These are phyloP conservation scores for Cantharis rufa DNA, from an alignment of 2,888 invertebrate genomes.

Conservation along the genomic window DNA sequence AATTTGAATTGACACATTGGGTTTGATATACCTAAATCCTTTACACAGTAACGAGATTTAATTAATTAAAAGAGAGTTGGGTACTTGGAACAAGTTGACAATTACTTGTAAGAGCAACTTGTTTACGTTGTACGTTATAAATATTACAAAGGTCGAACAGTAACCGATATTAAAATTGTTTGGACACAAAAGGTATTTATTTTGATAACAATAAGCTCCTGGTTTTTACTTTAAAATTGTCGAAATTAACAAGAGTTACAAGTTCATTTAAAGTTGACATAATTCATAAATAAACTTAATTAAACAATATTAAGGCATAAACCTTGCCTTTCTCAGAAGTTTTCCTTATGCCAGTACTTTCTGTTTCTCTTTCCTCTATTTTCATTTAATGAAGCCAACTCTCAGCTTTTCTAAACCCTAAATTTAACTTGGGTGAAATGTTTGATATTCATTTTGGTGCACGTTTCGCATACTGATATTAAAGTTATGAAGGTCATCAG, in stretches of 20 bases:
- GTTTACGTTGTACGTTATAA: not conserved
- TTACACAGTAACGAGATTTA: too few species aligned
- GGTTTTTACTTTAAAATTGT: conserved; percentile 21
- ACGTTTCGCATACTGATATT: conserved; percentile 27
- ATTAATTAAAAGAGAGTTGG: not conserved
- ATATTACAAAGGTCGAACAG: not conserved
- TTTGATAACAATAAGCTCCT: not conserved
- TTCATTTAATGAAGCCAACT: not conserved
- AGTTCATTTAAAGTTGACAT: conserved; percentile 22
- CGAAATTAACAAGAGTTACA: conserved; percentile 15
- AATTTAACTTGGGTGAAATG: conserved; percentile 24
- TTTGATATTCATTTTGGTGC: conserved; percentile 25
- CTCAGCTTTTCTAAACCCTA: conserved; percentile 19
- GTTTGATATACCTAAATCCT: not conserved
- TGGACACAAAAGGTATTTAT: not conserved
- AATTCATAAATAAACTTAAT: conserved; percentile 29
- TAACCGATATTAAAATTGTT: not conserved
- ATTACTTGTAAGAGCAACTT: not conserved
- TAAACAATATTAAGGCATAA: conserved; percentile 26
- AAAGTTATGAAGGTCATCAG: conserved; percentile 28
- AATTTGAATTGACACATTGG: not conserved
- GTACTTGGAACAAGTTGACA: not conserved
- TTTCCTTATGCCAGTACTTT: conserved; percentile 4
- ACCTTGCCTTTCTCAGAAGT: conserved; percentile 1
- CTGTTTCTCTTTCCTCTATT: conserved; percentile 15